Evolutionary conservation across 2,797 vertebrate species (phyloP).

Genomic region (Chloroceryle inda): DNA sequence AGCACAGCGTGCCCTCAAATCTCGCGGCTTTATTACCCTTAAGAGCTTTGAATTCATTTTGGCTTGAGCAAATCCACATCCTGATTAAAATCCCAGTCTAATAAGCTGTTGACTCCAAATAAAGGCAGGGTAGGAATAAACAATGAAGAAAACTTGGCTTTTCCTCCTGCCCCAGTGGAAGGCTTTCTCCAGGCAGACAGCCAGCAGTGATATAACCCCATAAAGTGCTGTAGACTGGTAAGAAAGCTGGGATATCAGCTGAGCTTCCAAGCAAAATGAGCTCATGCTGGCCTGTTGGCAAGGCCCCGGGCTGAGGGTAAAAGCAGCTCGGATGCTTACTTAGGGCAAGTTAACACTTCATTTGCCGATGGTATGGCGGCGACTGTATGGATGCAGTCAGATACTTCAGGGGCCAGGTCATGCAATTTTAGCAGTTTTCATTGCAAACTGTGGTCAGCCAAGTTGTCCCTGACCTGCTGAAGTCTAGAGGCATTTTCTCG

Average conservation of each 20-base stretch:
- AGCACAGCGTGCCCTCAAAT: background rate
- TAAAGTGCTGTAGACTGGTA: constrained; percentile 4
- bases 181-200: constrained; percentile 58
- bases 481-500: background rate
- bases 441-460: background rate
- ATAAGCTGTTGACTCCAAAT: constrained; percentile 70
- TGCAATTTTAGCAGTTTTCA: background rate
- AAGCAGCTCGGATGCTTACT: background rate
- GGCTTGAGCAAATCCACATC: constrained; percentile 16
- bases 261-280: constrained; percentile 67
- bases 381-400: background rate
- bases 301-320: background rate
- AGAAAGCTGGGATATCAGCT: constrained; percentile 45
- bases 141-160: constrained; percentile 49
- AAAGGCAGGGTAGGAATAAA: constrained; percentile 66
- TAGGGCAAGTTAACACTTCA: background rate
- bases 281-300: constrained; percentile 57
- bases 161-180: constrained; percentile 35
- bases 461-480: background rate
- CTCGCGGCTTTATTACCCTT: constrained; percentile 5
- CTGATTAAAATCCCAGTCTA: constrained; percentile 52
- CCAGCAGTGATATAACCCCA: constrained; percentile 67
- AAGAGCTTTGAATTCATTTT: background rate
- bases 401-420: background rate
- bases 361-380: background rate